Base-by-base conservation (phyloP, 1,140 invertebrate species). In the Pogonognathellus flavescens region DNA sequence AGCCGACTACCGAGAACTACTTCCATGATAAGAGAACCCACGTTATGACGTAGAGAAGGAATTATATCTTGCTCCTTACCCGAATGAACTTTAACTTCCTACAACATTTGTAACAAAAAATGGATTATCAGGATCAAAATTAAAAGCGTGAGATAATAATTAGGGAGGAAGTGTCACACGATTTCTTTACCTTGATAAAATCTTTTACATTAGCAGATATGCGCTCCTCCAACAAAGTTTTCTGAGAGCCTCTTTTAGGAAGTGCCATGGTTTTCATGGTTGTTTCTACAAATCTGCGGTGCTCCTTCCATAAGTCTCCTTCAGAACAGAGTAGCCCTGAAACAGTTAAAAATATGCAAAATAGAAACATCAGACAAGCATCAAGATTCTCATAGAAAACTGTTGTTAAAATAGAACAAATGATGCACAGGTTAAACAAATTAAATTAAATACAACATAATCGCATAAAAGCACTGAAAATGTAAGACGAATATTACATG, bases 281-380 rank as follows among this genome's bases (percentile, higher is more conserved):
- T 7, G 91, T 91, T 2, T 93, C 91, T 0, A 94, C 92, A 87
- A 97, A 95, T 89, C 93, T 94, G 41, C 96, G 92, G 88, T 97
- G 95, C 87, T 97, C 94, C 87, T 93, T 94, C 96, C 97, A 98
- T 18, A 94, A 89, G 6, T 93, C 91, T 0, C 96, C 96, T 90
- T 96, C 94, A 1, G 96, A 93, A 85, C 95, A 95, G 89, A 97
- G 95, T 7, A 97, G 90, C 80, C 96, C 96, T 97, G n/a, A n/a
- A n/a, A n/a, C n/a, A n/a, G n/a, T n/a, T n/a, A n/a, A 89, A 31
- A 92, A 91, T 53, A 84, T 25, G 14, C 4, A 25, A 66, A 22
- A 60, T 41, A 41, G 31, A 41, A 41, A 41, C 6, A 41, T 41
- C 31, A 41, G n/a, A n/a, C n/a, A n/a, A n/a, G n/a, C n/a, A n/a